Conservation (phyloP, 1,140 invertebrate genomes). For the Brachionus paranguensis region DNA sequence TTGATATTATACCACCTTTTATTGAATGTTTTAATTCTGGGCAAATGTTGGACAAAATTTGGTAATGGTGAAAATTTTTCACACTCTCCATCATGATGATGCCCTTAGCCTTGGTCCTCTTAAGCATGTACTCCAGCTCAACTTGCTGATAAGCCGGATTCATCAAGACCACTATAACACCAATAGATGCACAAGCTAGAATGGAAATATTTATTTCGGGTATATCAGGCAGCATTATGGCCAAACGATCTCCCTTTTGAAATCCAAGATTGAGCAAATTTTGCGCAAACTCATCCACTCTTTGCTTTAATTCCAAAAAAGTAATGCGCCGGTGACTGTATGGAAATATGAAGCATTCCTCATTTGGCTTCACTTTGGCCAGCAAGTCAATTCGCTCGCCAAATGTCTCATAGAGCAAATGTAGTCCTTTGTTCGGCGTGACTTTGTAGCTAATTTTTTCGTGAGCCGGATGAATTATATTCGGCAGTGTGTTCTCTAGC, state of each 20-base stretch:
- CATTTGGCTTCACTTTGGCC: background rate
- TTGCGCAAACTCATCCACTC: slow-evolving; percentile 72
- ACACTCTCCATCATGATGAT: slow-evolving; percentile 9
- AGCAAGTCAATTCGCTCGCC: background rate
- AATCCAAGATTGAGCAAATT: slow-evolving; percentile 72
- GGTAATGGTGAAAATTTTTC: background rate
- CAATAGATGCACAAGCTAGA: slow-evolving; percentile 71
- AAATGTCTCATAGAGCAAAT: background rate
- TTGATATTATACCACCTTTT: background rate
- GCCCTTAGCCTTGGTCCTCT: slow-evolving; percentile 62
- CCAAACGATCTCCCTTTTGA: slow-evolving; percentile 72
- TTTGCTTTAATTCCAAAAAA: background rate
- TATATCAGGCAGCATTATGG: slow-evolving; percentile 79
- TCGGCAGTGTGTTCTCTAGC: background rate
- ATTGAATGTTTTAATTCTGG: background rate
- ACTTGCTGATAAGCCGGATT: slow-evolving; percentile 73
- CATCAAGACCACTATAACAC: slow-evolving; percentile 72
- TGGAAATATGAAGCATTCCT: slow-evolving; percentile 27
- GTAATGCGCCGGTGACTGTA: background rate
- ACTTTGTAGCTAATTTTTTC: background rate
- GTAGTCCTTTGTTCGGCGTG: background rate
- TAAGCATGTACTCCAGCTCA: slow-evolving; percentile 73
- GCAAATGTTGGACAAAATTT: background rate
- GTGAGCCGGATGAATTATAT: background rate
- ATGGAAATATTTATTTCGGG: slow-evolving; percentile 73